Base-by-base conservation (phyloP, 1,140 invertebrate species). In the Papilio machaon region DNA sequence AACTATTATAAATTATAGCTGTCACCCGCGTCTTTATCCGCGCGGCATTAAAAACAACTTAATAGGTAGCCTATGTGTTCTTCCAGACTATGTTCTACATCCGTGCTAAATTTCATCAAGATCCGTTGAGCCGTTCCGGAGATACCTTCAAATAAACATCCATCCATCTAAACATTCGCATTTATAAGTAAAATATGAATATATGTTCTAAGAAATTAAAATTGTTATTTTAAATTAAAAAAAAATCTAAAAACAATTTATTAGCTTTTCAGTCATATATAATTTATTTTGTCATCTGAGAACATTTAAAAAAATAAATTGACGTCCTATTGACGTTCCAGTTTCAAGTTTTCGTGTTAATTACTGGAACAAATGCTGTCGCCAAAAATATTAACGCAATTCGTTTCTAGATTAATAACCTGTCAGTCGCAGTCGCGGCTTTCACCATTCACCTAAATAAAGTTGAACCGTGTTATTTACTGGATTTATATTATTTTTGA, bases 391-490 rank as follows among this genome's bases (percentile, higher is more conserved):
- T 76, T 76, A 76, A 76, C 74, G 74, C 74, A 76, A 76, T 76
- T 76, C 74, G 74, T 76, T 76, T 76, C 54, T 54, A 52, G 74
- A 54, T 76, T 76, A 76, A 76, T 76, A 76, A 76, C 74, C 74
- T 76, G 74, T 76, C 74, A 76, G 13, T 76, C 49, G 46, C 74
- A 76, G 23, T 70, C 30, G 64, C 23, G 11, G 64, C 30, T 70
- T 70, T 70, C 64, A 70, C 64, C 13, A 70, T 70, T 70, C 64
- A 15, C 30, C 64, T 2, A 30, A 70, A 70, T 70, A 30, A 70
- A 70, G 64, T 70, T 35, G 64, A 15, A 70, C 23, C 64, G 30
- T 38, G 35, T 70, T 67, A 60, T 70, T 35, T 70, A 35, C 64
- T 15, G 30, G 64, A 17, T 70, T 35, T 70, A 35, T 67, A 35